Evolutionary conservation across 2,888 invertebrate genomes (phyloP).

Genomic region (Athripsodes cinereus): DNA sequence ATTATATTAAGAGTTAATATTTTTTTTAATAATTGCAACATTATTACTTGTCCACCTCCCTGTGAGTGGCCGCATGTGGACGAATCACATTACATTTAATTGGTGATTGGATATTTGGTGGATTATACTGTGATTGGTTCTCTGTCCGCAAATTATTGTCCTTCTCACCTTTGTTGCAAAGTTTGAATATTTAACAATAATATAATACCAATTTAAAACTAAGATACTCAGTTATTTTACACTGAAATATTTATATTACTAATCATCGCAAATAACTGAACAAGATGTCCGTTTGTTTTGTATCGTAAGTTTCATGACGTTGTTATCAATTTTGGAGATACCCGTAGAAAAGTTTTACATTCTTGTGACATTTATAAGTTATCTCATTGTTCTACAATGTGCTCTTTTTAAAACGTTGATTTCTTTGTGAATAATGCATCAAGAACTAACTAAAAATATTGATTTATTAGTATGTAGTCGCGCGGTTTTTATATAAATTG

Average conservation of each 20-base stretch:
- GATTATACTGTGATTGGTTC: slow-evolving; percentile 46
- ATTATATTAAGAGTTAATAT: not conserved
- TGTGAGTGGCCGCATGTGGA: slow-evolving; percentile 45
- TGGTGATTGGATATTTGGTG: slow-evolving; percentile 53
- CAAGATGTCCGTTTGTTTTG: slow-evolving; percentile 66
- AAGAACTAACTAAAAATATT: too few species aligned
- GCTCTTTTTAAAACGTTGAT: not conserved
- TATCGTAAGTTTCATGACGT: slow-evolving; percentile 55
- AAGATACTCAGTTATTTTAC: not conserved
- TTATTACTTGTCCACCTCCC: not conserved
- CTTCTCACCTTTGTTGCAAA: not conserved
- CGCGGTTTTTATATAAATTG: too few species aligned
- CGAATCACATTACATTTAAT: slow-evolving; percentile 54
- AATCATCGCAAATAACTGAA: not conserved
- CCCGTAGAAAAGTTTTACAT: not conserved
- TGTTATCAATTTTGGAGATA: not conserved
- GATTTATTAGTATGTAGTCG: too few species aligned
- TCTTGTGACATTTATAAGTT: not conserved
- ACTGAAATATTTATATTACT: not conserved
- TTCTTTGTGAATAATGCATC: too few species aligned
- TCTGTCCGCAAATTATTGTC: slow-evolving; percentile 28
- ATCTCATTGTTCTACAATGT: not conserved
- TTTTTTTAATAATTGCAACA: not conserved
- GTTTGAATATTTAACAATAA: slow-evolving; percentile 14
- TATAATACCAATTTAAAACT: slow-evolving; percentile 6